A percentile compares a stretch with the other conserved stretches of the same genome.
phyloP scores from a whole-genome alignment of 2,797 vertebrate species.

The Molossus alvarezi region DNA sequence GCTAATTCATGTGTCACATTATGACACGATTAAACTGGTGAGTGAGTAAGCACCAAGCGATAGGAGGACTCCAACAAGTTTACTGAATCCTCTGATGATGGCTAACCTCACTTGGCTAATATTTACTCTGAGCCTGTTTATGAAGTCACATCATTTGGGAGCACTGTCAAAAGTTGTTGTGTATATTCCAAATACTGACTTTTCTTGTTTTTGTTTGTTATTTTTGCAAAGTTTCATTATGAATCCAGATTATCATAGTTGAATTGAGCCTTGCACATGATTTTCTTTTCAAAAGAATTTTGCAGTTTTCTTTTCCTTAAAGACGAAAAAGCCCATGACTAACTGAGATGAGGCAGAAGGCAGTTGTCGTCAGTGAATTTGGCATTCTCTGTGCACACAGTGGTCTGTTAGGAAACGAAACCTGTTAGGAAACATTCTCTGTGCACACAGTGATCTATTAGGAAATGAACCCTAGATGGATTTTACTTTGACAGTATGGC shows the following conservation, averaged over 20 bases:
- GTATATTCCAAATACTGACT: slow-evolving; percentile 63
- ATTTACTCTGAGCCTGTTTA: slow-evolving; percentile 48
- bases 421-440: background rate
- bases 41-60: slow-evolving; percentile 37
- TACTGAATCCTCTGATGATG: background rate
- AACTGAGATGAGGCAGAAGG: slow-evolving; percentile 27
- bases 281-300: slow-evolving; percentile 4
- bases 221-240: slow-evolving; percentile 65
- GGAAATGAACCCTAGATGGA: background rate
- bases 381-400: background rate
- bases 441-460: background rate
- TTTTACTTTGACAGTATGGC: background rate
- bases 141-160: slow-evolving; percentile 43
- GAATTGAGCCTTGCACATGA: slow-evolving; percentile 26
- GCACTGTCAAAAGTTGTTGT: slow-evolving; percentile 49
- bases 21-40: slow-evolving; percentile 14
- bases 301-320: slow-evolving; percentile 60
- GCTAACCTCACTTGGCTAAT: slow-evolving; percentile 64
- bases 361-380: slow-evolving; percentile 50
- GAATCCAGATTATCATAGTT: slow-evolving; percentile 51
- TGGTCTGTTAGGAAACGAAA: slow-evolving; percentile 53
- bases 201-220: slow-evolving; percentile 67
- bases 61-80: background rate
- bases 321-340: slow-evolving; percentile 3
- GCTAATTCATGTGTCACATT: slow-evolving; percentile 5